Evolutionary conservation across 2,888 invertebrate genomes (phyloP), one percentile per base, ranked within the genome.

Genomic region (Cybosia mesomella): DNA sequence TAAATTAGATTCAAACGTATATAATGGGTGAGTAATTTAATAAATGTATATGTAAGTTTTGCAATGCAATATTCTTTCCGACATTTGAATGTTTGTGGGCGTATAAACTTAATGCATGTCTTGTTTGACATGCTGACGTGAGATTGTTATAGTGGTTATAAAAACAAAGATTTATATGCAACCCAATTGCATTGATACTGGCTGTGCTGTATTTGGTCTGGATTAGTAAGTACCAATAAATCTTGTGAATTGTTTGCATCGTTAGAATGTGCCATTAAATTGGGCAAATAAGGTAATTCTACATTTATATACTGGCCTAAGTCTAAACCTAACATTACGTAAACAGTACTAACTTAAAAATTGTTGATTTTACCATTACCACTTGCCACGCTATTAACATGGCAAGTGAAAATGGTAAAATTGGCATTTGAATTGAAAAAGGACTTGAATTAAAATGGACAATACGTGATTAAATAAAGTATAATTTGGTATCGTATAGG

Each of bases 31-130:
- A n/a, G 18, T 60, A n/a, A 49, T 61, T 49, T 49, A 32, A 32
- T 61, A 28, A 11, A 60, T n/a, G 24, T 2, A 10, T 65, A 73
- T 58, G 59, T 68, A 57, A 28, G 57, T 77, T 75, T 77, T 34
- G 55, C 49, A 77, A 74, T 39, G 21, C 57, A 58, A 53, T 61
- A 60, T 65, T 61, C 28, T 58, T 71, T 68, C 68, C 54, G 71
- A 80, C 75, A 80, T 64, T 70, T 77, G 66, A 77, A 77, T 80
- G 61, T n/a, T 39, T 34, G 80, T 80, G 70, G 77, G 77, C 67
- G 78, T 77, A 71, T 57, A 58, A 58, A 24, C n/a, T 61, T 39
- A 67, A 54, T 69, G 59, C 57, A 68, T 64, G 58, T 62, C n/a
- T n/a, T n/a, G n/a, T n/a, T n/a, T n/a, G n/a, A 28, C 5, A 28